Percentiles rank a stretch among this genome's conserved stretches.
phyloP scores from a whole-genome alignment of 2,113 vertebrate genomes.

The Cichladusa arquata region DNA sequence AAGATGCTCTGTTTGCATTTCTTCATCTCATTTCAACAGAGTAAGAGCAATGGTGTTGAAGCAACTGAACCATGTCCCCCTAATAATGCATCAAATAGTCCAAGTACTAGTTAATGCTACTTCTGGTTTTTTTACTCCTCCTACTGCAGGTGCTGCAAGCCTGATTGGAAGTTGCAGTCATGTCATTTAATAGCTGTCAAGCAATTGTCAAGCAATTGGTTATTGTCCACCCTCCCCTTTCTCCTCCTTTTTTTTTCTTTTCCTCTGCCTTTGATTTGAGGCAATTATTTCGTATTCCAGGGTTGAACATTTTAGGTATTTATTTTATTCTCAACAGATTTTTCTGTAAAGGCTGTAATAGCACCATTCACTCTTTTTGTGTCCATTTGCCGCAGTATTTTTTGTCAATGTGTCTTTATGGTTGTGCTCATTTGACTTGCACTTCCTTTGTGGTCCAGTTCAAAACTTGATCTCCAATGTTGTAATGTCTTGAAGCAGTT shows the following conservation, averaged over 20 bases:
- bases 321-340: neutral
- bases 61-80: neutral
- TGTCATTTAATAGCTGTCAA: neutral
- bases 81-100: neutral
- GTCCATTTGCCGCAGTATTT: neutral
- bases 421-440: neutral
- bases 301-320: neutral
- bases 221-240: neutral
- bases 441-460: neutral
- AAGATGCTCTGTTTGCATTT: neutral
- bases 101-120: neutral
- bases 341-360: neutral
- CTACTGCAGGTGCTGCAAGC: neutral
- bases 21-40: neutral
- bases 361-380: neutral
- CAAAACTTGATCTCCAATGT: neutral
- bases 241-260: rapidly evolving
- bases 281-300: neutral
- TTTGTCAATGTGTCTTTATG: neutral
- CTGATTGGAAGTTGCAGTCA: neutral
- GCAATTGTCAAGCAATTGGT: neutral
- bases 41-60: neutral
- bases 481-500: neutral
- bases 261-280: neutral
- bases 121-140: neutral